Base-by-base conservation (phyloP, 2,113 vertebrate genomes). In the Loxodonta africana region DNA sequence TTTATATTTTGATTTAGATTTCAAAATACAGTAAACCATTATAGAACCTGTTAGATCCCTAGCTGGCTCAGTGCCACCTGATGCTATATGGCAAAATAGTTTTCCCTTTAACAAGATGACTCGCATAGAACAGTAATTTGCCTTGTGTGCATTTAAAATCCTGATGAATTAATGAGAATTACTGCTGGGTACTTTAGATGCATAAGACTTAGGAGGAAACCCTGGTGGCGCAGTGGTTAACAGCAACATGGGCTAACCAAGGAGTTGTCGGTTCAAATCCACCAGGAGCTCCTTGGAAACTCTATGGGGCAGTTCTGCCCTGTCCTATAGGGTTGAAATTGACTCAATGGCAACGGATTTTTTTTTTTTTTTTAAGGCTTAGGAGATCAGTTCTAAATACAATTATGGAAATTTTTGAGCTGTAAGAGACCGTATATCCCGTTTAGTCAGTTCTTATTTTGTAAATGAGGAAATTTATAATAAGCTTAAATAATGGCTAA, bases 401-500 rank as follows among this genome's bases (percentile, higher is more conserved):
- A 71, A 0, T 37, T 86, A 30, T 74, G 48, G 65, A 69, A 69
- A 33, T 84, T 92, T 89, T 89, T 95, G 18, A 95, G 30, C 3
- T 96, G 62, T 5, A 96, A 23, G 53, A 92, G 30, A 73, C 23
- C 10, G 81, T 63, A 14, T 10, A 20, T 92, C 11, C 28, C 74
- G 60, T 60, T 26, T 87, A 78, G 17, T 91, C 44, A 65, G 63
- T 65, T 65, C 94, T 93, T 8, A 93, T 94, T 95, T 86, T 83
- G 7, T 74, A 44, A 96, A 80, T 63, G 37, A 90, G 71, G n/a
- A 77, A 9, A 90, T 63, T 84, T 73, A 5, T 82, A 65, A 4
- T 65, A 82, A 48, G 10, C 21, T 48, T 77, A 57, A 83, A 4
- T 83, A 88, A 30, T 30, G 63, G 5, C 41, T 81, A 20, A 80